phyloP scores from a whole-genome alignment of 2,888 invertebrate species.

The Nemotelus pantherinus region DNA sequence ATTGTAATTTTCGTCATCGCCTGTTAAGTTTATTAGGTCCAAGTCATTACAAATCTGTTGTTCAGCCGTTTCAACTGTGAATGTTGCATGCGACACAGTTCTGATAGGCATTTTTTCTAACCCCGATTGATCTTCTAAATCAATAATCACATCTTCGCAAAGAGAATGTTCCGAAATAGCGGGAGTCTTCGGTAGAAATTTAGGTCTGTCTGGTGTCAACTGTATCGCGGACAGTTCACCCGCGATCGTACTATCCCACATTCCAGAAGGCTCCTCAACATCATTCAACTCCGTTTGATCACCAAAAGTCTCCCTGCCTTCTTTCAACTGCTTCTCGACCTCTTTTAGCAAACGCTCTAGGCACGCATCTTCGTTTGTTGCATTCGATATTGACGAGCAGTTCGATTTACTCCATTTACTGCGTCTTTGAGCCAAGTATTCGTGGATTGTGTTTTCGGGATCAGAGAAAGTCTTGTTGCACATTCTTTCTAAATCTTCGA shows the following conservation, averaged over 20 bases:
- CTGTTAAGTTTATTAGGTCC: not conserved
- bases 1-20: too few species aligned
- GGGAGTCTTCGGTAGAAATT: conserved; percentile 58
- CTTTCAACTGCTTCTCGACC: conserved; percentile 8
- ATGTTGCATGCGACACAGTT: too few species aligned
- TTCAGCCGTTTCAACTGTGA: too few species aligned
- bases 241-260: conserved; percentile 60
- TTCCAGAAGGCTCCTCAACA: conserved; percentile 60
- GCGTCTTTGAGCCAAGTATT: conserved; percentile 17
- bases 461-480: conserved; percentile 62
- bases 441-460: conserved; percentile 58
- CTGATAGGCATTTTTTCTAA: too few species aligned
- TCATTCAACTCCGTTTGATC: conserved; percentile 61
- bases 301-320: conserved; percentile 17
- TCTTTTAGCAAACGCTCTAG: conserved; percentile 46
- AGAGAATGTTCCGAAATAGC: conserved; percentile 59
- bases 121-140: too few species aligned
- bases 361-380: conserved; percentile 39
- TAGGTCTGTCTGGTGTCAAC: conserved; percentile 61
- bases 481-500: conserved; percentile 60
- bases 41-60: too few species aligned
- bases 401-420: not conserved
- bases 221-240: conserved; percentile 50
- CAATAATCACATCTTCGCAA: too few species aligned
- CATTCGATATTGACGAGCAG: not conserved